Evolutionary conservation across 2,797 vertebrate species (phyloP), one percentile per base, ranked within the genome.

Genomic region (Enteromius mattozi): DNA sequence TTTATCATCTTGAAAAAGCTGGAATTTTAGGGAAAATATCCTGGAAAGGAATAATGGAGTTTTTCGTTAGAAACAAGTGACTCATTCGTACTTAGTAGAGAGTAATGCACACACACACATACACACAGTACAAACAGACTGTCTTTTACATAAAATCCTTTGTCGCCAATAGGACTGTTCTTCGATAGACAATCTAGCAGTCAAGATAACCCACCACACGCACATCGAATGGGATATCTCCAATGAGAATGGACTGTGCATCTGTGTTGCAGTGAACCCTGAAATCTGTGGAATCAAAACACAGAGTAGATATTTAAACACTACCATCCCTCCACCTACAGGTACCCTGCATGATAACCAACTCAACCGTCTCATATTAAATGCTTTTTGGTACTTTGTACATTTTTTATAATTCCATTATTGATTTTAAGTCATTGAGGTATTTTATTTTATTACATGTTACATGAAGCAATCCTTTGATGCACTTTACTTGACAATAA

Each of bases 161-260:
- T 65, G 63, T 65, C 17, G 0, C 9, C 24, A 30, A 24, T 42
- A 79, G 78, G 2, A 66, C 12, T 79, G 78, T 79, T 37, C 61
- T 24, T 16, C 3, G 33, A 17, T 7, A 45, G 10, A 21, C 1
- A 3, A 8, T 0, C 0, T 7, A 3, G 1, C 0, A 19, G 17
- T 3, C 10, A 59, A 5, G 1, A 66, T 0, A 47, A 10, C 49
- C 12, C 10, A 3, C n/a, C 2, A 0, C 3, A 47, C 0, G 1
- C 3, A 6, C 2, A 2, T 7, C 27, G n/a, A 8, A 9, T 7
- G 16, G 1, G n/a, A 24, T 0, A 0, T 79, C 27, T 49, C 78
- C 17, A 66, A 79, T 79, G 42, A 4, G 42, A 66, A 49, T 10
- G 78, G 42, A 79, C 10, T 79, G 42, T 66, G 61, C 13, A 35